Conservation (phyloP, 2,888 invertebrate genomes). For the Parnassius orleans region DNA sequence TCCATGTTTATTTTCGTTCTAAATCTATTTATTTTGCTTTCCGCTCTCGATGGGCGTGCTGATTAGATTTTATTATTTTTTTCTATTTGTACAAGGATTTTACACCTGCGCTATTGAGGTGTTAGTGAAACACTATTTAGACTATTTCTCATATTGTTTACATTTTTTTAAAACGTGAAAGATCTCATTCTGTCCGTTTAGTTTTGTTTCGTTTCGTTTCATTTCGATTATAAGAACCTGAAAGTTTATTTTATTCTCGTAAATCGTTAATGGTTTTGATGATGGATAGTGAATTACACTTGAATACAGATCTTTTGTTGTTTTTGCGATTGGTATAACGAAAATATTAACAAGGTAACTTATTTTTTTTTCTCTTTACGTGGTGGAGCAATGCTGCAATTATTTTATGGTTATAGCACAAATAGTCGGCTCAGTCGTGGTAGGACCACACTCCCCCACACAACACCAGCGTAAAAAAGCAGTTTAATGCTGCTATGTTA, state of each 20-base stretch:
- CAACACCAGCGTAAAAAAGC: too few species aligned
- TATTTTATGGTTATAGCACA: too few species aligned
- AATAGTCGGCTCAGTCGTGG: too few species aligned
- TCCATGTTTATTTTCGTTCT: slow-evolving; percentile 62
- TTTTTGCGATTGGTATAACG: too few species aligned
- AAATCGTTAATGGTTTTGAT: slow-evolving; percentile 16
- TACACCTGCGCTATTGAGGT: slow-evolving; percentile 31
- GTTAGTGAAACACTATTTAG: slow-evolving; percentile 29
- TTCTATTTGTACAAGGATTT: slow-evolving; percentile 29
- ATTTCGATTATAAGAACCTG: slow-evolving; percentile 10
- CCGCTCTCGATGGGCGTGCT: slow-evolving; percentile 44
- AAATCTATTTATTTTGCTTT: slow-evolving; percentile 66
- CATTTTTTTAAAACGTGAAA: slow-evolving; percentile 15
- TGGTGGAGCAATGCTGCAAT: too few species aligned
- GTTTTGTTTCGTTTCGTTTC: slow-evolving; percentile 19
- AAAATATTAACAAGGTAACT: too few species aligned
- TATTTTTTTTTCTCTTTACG: too few species aligned
- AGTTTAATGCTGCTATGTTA: too few species aligned
- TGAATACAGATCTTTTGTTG: not conserved
- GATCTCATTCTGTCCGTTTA: slow-evolving; percentile 19
- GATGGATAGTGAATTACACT: slow-evolving; percentile 10
- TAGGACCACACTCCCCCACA: too few species aligned
- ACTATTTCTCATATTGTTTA: slow-evolving; percentile 27
- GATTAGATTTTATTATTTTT: slow-evolving; percentile 68
- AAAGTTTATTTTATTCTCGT: slow-evolving; percentile 16